Conservation (phyloP, 92 coral and sea anemone species). For the Palythoa grandiflora region DNA sequence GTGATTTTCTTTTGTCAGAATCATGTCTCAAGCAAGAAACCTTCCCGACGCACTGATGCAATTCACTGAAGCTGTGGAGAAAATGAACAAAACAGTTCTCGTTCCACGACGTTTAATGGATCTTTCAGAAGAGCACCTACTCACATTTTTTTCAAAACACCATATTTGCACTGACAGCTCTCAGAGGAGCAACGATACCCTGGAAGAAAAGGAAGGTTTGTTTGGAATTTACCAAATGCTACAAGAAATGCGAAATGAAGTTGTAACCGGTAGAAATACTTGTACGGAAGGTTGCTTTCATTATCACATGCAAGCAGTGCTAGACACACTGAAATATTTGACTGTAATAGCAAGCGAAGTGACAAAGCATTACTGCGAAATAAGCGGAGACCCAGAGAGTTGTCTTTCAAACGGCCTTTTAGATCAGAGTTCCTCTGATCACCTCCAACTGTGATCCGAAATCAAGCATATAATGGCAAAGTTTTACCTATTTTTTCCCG, state of each 20-base stretch:
- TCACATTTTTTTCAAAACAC: neutral
- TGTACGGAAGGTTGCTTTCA: neutral
- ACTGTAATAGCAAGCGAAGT: neutral
- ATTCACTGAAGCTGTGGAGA: neutral
- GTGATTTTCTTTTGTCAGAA: neutral
- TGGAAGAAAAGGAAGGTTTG: neutral
- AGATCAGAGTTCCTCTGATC: neutral
- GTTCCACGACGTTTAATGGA: slow-evolving; percentile 12
- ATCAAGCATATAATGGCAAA: no score
- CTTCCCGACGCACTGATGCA: slow-evolving; percentile 5
- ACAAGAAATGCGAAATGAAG: neutral
- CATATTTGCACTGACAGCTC: neutral
- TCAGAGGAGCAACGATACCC: neutral
- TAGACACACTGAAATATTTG: neutral
- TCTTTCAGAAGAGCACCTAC: neutral
- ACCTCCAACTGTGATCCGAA: no score
- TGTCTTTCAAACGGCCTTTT: neutral
- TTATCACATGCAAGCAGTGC: slow-evolving; percentile 20
- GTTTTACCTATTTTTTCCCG: no score
- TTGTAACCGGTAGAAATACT: neutral
- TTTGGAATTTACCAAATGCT: slow-evolving; percentile 14
- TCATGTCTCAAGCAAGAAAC: slow-evolving; percentile 1
- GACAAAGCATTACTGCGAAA: slow-evolving; percentile 13
- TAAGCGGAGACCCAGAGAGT: slow-evolving; percentile 11
- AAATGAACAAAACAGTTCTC: slow-evolving; percentile 13